Evolutionary conservation across 2,888 invertebrate genomes (phyloP).

Genomic region (Apodemia hepburni): DNA sequence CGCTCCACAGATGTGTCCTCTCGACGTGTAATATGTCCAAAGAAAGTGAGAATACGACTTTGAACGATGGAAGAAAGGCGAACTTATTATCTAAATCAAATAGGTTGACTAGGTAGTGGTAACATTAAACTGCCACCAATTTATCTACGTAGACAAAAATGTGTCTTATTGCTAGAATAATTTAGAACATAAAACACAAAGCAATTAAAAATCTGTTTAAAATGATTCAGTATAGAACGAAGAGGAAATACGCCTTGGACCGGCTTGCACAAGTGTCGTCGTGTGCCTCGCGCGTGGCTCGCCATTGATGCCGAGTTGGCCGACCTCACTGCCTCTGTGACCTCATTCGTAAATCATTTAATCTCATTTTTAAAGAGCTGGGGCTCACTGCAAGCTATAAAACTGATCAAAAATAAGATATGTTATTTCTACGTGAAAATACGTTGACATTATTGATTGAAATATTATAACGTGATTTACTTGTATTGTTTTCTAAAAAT

Average conservation of each 20-base stretch:
- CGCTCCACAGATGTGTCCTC: too few species aligned
- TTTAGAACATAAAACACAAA: not conserved
- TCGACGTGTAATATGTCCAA: too few species aligned
- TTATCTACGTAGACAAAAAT: not conserved
- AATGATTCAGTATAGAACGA: constrained; percentile 17
- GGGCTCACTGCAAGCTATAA: constrained; percentile 50
- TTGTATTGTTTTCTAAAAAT: constrained; percentile 27
- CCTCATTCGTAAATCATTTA: constrained; percentile 77
- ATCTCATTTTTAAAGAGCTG: constrained; percentile 60
- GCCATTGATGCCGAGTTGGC: constrained; percentile 43
- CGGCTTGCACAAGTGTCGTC: constrained; percentile 38
- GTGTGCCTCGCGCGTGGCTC: constrained; percentile 57
- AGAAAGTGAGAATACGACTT: too few species aligned
- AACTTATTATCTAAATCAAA: too few species aligned
- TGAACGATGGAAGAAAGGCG: too few species aligned
- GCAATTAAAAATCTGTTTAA: not conserved
- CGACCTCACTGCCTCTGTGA: constrained; percentile 65
- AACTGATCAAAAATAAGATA: constrained; percentile 39
- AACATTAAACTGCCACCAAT: too few species aligned
- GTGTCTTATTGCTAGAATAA: not conserved
- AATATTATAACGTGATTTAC: constrained; percentile 34
- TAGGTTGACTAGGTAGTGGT: too few species aligned
- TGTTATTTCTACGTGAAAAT: constrained; percentile 25
- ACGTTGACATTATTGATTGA: constrained; percentile 26
- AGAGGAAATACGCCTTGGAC: constrained; percentile 35